Percentiles rank a stretch among this genome's conserved stretches.
Conservation (phyloP, 1,140 invertebrate species). For the Ctenoplectra terminalis region DNA sequence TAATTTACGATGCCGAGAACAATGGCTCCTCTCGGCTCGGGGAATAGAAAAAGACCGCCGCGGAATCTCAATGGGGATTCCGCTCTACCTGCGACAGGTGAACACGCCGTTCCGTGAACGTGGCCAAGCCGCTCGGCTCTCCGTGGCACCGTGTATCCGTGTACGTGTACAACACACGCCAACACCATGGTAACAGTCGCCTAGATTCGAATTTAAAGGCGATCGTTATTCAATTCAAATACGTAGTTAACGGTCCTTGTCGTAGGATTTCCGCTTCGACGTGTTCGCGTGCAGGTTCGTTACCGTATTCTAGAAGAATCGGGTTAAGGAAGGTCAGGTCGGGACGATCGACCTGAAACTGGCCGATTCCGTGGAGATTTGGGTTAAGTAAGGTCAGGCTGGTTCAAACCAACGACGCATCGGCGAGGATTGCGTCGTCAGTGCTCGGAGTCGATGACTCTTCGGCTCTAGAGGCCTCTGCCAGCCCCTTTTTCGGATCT, state of each 20-base stretch:
- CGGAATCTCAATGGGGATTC: conserved; percentile 61
- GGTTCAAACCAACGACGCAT: conserved; percentile 17
- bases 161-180: neutral
- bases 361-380: conserved; percentile 40
- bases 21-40: conserved; percentile 42
- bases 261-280: conserved; percentile 62
- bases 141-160: neutral
- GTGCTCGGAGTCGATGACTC: neutral
- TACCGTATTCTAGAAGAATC: conserved; percentile 62
- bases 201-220: conserved; percentile 69
- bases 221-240: conserved; percentile 70
- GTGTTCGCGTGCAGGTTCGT: conserved; percentile 45
- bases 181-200: conserved; percentile 37
- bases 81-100: conserved; percentile 58
- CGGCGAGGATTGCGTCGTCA: neutral
- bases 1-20: conserved; percentile 58
- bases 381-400: conserved; percentile 53
- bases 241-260: conserved; percentile 59
- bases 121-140: neutral
- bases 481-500: conserved; percentile 5
- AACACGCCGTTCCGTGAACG: conserved; percentile 44
- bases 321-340: conserved; percentile 68
- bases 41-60: conserved; percentile 43
- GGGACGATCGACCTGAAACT: conserved; percentile 43
- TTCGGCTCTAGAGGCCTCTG: neutral